phyloP scores from a whole-genome alignment of 2,113 vertebrate species.

The Neotragus moschatus region DNA sequence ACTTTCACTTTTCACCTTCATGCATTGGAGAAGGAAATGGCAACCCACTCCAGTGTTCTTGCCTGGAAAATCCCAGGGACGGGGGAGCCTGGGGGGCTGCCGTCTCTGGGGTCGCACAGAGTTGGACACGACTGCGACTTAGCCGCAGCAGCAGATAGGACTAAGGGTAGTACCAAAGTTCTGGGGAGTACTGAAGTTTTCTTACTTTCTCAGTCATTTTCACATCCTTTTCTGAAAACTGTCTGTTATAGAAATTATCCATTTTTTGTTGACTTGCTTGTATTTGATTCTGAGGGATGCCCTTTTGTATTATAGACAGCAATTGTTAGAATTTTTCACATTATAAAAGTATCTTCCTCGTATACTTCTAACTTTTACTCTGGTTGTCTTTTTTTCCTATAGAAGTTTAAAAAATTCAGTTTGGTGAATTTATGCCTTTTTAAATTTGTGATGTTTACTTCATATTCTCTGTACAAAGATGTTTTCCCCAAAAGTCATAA shows the following conservation, averaged over 20 bases:
- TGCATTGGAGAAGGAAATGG: no score
- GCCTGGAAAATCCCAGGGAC: no score
- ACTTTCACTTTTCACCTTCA: no score
- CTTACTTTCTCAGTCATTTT: not conserved
- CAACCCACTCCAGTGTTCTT: no score
- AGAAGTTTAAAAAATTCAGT: not conserved
- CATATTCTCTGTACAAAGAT: not conserved
- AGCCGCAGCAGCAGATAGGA: no score
- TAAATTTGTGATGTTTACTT: not conserved
- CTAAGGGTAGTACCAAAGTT: not conserved
- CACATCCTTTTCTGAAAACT: not conserved
- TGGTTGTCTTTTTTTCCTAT: not conserved
- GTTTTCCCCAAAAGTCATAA: not conserved
- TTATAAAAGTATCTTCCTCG: not conserved
- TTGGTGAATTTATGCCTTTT: not conserved
- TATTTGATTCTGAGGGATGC: not conserved
- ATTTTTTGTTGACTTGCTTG: not conserved
- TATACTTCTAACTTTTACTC: not conserved
- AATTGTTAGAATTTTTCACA: not conserved
- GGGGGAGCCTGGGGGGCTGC: no score
- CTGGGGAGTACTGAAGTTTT: not conserved
- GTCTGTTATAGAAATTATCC: not conserved
- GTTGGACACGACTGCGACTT: no score
- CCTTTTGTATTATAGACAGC: not conserved
- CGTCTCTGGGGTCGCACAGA: fast-evolving